phyloP scores from a whole-genome alignment of 2,888 invertebrate species.

The Lampropteryx suffumata region DNA sequence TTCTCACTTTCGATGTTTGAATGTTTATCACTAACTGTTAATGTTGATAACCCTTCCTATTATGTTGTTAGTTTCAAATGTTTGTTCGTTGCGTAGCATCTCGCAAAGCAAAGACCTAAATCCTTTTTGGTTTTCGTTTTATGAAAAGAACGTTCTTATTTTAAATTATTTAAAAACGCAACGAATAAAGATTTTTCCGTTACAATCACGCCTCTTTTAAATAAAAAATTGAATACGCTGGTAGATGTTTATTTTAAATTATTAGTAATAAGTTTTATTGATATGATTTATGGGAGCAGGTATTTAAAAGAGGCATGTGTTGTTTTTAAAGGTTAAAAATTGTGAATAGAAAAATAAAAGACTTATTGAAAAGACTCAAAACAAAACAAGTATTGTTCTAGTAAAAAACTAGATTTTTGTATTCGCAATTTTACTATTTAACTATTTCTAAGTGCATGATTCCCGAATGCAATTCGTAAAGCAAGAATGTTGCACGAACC shows the following conservation, averaged over 20 bases:
- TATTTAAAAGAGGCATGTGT: slow-evolving; percentile 19
- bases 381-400: too few species aligned
- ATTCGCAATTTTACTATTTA: slow-evolving; percentile 48
- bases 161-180: slow-evolving; percentile 1
- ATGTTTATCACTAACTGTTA: slow-evolving; percentile 83
- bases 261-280: not conserved
- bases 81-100: slow-evolving; percentile 32
- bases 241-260: too few species aligned
- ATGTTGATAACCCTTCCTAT: slow-evolving; percentile 66
- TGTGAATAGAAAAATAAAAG: slow-evolving; percentile 27
- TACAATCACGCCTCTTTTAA: slow-evolving; percentile 8
- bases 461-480: slow-evolving; percentile 75
- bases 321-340: slow-evolving; percentile 14
- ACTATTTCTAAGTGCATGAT: slow-evolving; percentile 72
- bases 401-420: slow-evolving; percentile 36
- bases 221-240: too few species aligned
- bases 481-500: slow-evolving; percentile 79
- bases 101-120: too few species aligned
- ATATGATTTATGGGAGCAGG: not conserved
- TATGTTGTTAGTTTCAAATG: slow-evolving; percentile 45
- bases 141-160: too few species aligned
- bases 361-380: not conserved
- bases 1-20: slow-evolving; percentile 80
- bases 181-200: slow-evolving; percentile 9
- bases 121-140: not conserved